phyloP scores from a whole-genome alignment of 2,797 vertebrate genomes.

The Halcyon badia region DNA sequence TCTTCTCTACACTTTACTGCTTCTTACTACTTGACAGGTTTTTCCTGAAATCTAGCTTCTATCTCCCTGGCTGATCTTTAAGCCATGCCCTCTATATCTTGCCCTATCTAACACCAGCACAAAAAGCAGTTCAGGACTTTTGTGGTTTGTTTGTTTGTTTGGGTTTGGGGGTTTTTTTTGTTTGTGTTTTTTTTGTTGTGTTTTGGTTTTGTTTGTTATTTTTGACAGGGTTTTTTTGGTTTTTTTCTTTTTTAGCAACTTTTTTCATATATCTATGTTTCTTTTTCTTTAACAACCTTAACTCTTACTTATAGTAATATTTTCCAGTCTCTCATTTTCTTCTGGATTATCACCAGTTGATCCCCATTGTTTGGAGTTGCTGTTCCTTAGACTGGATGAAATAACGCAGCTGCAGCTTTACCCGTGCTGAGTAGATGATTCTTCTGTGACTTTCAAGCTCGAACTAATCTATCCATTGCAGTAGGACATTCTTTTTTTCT shows the following conservation, averaged over 20 bases:
- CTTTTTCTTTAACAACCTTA: neutral
- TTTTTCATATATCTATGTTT: neutral
- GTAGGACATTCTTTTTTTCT: neutral
- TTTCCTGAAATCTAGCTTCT: neutral
- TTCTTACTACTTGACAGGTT: neutral
- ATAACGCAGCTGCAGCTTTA: neutral
- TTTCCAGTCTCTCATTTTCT: neutral
- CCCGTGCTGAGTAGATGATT: neutral
- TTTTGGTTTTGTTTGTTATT: too few relatives aligned
- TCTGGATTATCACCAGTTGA: neutral
- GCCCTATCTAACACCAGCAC: neutral
- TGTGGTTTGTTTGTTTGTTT: neutral
- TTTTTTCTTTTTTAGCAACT: neutral
- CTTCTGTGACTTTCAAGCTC: neutral
- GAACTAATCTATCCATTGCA: neutral
- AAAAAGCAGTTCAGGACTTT: neutral
- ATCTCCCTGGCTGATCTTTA: conserved; percentile 20
- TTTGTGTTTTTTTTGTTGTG: fast-evolving
- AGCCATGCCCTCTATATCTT: neutral
- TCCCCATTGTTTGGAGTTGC: neutral
- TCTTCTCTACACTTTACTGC: neutral
- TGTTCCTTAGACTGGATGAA: neutral
- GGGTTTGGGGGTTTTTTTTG: neutral
- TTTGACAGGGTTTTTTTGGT: fast-evolving
- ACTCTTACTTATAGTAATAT: neutral